Evolutionary conservation across 2,113 vertebrate genomes (phyloP), one percentile per base, ranked within the genome.

Genomic region (Semnornis frantzii): DNA sequence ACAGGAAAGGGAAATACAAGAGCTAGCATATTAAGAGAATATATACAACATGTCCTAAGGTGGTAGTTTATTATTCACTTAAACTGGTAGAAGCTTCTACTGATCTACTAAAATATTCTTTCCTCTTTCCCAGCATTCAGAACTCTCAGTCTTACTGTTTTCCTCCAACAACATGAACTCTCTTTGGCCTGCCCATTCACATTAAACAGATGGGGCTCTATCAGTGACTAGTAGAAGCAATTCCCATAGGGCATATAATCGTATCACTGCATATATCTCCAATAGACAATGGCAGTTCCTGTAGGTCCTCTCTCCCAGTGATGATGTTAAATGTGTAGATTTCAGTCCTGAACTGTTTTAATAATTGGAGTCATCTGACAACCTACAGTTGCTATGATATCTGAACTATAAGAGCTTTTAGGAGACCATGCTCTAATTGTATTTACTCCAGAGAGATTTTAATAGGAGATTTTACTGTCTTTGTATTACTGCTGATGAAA

Each of bases 171-270:
- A 57, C 31, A 25, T 58, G 65, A 87, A 81, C 54, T 77, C 44
- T 86, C 54, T 89, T 65, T 80, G 83, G 65, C 54, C 62, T 92
- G 87, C 59, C 76, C 30, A 59, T 37, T 92, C 91, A 59, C 85
- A 88, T 92, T 87, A 87, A 92, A 92, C 65, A 96, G 93, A 96
- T 92, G 85, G 78, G 79, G 65, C 79, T 44, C 93, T 90, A 90
- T 55, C 89, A 90, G 76, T 30, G 30, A 64, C 85, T 80, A 81
- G 72, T 60, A 75, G 55, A 20, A 87, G 72, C 73, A 89, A 64
- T 42, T 90, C 94, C 89, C 91, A 78, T 27, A 60, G 82, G 94
- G 87, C 54, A 62, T 44, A 78, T 83, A 91, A 87, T 87, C 5
- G 3, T 85, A 71, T 94, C 50, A 87, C 69, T 71, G 87, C 72